Evolutionary conservation across 1,140 invertebrate genomes (phyloP), one percentile per base, ranked within the genome.

Genomic region (Diabrotica undecimpunctata): DNA sequence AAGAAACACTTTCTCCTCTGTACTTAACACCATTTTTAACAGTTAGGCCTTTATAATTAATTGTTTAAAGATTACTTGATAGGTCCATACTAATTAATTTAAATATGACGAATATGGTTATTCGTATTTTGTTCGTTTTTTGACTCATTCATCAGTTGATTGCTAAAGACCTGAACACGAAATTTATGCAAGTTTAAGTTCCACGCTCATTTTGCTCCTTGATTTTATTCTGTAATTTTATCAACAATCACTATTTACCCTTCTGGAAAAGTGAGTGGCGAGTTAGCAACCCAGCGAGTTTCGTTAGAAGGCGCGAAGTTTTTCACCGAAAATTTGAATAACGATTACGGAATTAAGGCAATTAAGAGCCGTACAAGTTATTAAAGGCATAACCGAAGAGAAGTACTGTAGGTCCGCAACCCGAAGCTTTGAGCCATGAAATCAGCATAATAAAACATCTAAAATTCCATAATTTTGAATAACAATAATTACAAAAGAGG

Each of bases 391-490:
- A 72, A 70, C 52, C 63, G 66, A 70, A 61, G 66, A 73, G 69
- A 71, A 66, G 41, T 46, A 46, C 65, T 39, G 54, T 65, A 59
- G 64, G 61, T 62, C 68, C 39, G 64, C 66, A 64, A 64, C 70
- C 70, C 69, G 66, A 54, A 66, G 66, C 69, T 71, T 67, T 71
- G 64, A 71, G 69, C 72, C 66, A 72, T 68, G 69, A 73, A 76
- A 76, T 74, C 71, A 73, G 71, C 74, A 74, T 76, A 75, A 76
- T 75, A 75, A 76, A 75, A 76, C 72, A 76, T 70, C 74, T 70
- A 72, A 72, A 73, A 74, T 74, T 75, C 73, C 74, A 76, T 76
- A 76, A 76, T 76, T 76, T 76, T 74, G 74, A 76, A 76, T 76
- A 76, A 76, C 74, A 76, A 76, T 76, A 76, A 76, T 76, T 75